A percentile compares a stretch with the other conserved stretches of the same genome.
phyloP scores from a whole-genome alignment of 2,797 vertebrate genomes.

The Acanthornis magna region DNA sequence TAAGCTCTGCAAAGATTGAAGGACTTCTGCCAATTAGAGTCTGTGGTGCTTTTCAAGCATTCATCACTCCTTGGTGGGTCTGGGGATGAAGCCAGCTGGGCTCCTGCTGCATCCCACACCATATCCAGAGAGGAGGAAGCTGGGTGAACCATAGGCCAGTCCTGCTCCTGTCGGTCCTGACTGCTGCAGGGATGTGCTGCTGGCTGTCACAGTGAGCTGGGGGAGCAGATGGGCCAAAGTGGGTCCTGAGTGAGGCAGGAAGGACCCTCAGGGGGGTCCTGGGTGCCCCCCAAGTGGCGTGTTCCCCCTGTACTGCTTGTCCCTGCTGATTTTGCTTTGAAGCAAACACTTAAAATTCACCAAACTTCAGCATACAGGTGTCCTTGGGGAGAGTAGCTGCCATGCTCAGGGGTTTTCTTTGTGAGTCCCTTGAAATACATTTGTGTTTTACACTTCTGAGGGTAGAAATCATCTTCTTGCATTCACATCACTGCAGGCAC shows the following conservation, averaged over 20 bases:
- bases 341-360: not conserved
- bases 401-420: not conserved
- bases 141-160: accelerated
- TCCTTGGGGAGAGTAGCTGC: not conserved
- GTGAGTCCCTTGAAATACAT: not conserved
- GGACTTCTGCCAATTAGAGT: slow-evolving; percentile 1
- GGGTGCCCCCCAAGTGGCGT: not conserved
- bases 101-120: not conserved
- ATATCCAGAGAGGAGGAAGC: not conserved
- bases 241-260: not conserved
- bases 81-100: not conserved
- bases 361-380: accelerated
- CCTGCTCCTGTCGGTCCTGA: not conserved
- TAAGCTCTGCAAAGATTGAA: not conserved
- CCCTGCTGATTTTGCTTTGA: not conserved
- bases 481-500: accelerated
- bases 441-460: not conserved
- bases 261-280: accelerated
- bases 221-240: not conserved
- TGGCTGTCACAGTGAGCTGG: accelerated
- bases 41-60: not conserved
- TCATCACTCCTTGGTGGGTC: not conserved
- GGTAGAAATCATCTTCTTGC: not conserved
- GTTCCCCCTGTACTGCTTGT: accelerated
- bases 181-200: accelerated